These are phyloP conservation scores for Melieria crassipennis DNA, from an alignment of 2,888 invertebrate species.

Conservation along the genomic window DNA sequence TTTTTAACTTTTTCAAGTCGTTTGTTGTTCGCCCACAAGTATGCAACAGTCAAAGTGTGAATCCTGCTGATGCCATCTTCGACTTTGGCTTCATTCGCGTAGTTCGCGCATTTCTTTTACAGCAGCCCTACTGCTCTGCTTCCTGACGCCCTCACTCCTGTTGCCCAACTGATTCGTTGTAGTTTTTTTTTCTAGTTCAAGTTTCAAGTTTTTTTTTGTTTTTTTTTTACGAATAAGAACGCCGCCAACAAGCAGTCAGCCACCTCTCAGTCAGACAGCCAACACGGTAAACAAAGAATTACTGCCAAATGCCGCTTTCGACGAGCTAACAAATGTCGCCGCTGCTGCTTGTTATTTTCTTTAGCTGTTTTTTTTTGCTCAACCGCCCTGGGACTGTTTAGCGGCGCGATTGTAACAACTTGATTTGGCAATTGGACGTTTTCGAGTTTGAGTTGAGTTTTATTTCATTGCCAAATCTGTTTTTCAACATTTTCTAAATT, in stretches of 20 bases:
- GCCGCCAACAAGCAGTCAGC: no score
- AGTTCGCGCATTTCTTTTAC: background rate
- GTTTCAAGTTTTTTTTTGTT: background rate
- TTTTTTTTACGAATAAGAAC: background rate
- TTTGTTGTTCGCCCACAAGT: no score
- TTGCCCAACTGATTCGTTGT: background rate
- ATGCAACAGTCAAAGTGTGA: no score
- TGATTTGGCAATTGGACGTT: constrained; percentile 19
- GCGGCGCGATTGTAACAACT: background rate
- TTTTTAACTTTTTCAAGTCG: no score
- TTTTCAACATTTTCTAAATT: constrained; percentile 23
- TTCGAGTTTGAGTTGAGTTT: constrained; percentile 8
- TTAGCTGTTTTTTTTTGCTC: background rate
- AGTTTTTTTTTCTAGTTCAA: background rate
- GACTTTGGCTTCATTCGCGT: background rate
- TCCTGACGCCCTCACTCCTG: background rate
- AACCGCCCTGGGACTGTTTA: background rate
- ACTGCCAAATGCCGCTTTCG: no score
- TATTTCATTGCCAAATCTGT: constrained; percentile 21
- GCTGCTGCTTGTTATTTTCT: constrained; percentile 3
- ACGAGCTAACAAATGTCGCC: no score
- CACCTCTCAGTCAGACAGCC: no score
- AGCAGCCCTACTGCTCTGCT: background rate
- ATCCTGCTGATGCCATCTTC: no score
- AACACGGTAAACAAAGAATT: no score